A percentile compares a stretch with the other conserved stretches of the same genome.
Conservation (phyloP, 2,797 vertebrate genomes). For the Adelosebastes latens region DNA sequence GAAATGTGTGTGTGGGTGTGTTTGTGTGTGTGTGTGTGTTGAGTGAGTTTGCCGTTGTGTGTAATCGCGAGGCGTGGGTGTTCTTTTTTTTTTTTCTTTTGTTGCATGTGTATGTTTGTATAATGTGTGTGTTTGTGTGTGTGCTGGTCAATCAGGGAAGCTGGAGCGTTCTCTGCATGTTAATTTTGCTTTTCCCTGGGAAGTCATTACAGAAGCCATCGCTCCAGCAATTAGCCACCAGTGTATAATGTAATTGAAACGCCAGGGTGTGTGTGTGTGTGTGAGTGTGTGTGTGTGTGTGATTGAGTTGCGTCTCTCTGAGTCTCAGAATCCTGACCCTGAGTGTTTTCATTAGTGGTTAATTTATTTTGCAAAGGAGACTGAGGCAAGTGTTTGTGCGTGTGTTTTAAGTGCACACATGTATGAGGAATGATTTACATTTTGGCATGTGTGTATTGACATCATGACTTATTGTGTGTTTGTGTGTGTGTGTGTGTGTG, state of each 20-base stretch:
- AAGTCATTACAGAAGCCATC: conserved; percentile 53
- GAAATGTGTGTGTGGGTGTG: neutral
- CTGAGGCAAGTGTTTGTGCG: neutral
- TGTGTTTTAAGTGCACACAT: neutral
- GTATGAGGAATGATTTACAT: neutral
- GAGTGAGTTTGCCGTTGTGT: neutral
- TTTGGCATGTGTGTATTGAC: neutral
- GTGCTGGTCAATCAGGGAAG: conserved; percentile 16
- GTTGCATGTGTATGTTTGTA: neutral
- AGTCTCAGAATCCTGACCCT: conserved; percentile 15
- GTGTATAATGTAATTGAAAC: conserved; percentile 55
- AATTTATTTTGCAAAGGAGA: conserved; percentile 22
- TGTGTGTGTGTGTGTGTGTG: neutral
- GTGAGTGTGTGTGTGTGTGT: neutral
- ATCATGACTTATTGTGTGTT: neutral
- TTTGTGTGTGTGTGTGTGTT: neutral
- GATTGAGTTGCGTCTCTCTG: neutral
- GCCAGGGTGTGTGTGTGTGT: neutral
- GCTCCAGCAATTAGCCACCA: conserved; percentile 52
- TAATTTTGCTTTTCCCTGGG: conserved; percentile 32
- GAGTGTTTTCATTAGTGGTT: conserved; percentile 29
- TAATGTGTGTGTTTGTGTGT: neutral
- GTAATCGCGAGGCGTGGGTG: neutral
- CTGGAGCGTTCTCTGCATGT: conserved; percentile 20
- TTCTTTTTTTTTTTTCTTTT: neutral